These are phyloP conservation scores for Pelobates cultripes DNA, from an alignment of 2,797 vertebrate genomes.

Conservation along the genomic window DNA sequence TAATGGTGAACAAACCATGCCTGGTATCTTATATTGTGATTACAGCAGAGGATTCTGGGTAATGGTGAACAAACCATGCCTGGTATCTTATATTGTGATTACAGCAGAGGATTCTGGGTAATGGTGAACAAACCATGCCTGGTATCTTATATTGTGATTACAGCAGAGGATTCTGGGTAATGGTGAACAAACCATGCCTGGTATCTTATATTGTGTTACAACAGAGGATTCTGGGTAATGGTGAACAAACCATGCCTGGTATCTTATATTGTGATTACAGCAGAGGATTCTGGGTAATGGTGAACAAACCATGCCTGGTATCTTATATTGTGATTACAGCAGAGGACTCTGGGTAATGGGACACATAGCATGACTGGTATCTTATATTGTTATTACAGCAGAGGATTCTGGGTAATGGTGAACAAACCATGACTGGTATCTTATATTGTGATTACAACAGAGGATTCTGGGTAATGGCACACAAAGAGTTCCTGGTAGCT, in stretches of 20 bases:
- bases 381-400: too few species aligned
- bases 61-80: too few species aligned
- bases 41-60: neutral
- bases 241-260: neutral
- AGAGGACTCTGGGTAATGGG: neutral
- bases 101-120: too few species aligned
- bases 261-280: neutral
- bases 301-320: neutral
- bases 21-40: neutral
- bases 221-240: neutral
- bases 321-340: neutral
- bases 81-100: neutral
- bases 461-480: neutral
- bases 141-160: too few species aligned
- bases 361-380: neutral
- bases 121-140: too few species aligned
- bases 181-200: too few species aligned
- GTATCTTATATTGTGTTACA: too few species aligned
- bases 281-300: neutral
- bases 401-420: neutral
- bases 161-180: too few species aligned
- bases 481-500: too few species aligned
- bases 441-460: neutral
- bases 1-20: neutral
- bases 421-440: too few species aligned